Percentiles rank a stretch among this genome's conserved stretches.
Evolutionary conservation across 2,797 vertebrate genomes (phyloP).

Genomic region (Parauchenoglanis ngamensis): DNA sequence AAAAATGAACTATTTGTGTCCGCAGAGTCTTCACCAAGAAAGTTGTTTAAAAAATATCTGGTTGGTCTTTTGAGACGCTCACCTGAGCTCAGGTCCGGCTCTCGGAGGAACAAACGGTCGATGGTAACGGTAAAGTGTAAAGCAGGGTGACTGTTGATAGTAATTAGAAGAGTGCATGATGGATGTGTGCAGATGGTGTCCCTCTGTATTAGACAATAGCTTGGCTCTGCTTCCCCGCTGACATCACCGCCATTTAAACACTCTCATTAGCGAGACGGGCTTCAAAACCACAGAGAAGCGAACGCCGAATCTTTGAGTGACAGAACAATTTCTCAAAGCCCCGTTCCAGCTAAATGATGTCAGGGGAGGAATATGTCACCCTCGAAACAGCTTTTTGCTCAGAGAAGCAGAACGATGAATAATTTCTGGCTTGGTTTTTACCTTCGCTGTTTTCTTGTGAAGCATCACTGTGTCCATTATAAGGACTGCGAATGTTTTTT

Average conservation of each 20-base stretch:
- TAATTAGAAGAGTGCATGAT: slow-evolving; percentile 68
- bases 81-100: slow-evolving; percentile 14
- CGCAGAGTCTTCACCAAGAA: slow-evolving; percentile 1
- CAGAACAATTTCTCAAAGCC: slow-evolving; percentile 54
- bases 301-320: slow-evolving; percentile 40
- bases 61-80: slow-evolving; percentile 2
- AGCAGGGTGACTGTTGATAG: slow-evolving; percentile 44
- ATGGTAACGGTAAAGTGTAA: slow-evolving; percentile 10
- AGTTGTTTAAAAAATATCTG: slow-evolving; percentile 27
- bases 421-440: not conserved
- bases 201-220: slow-evolving; percentile 68
- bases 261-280: slow-evolving; percentile 58
- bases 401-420: not conserved
- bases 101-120: slow-evolving; percentile 15
- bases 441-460: not conserved
- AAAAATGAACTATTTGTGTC: slow-evolving; percentile 2
- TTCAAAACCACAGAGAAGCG: slow-evolving; percentile 61
- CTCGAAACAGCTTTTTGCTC: slow-evolving; percentile 2
- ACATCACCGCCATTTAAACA: slow-evolving; percentile 72
- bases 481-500: too few species aligned
- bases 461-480: not conserved
- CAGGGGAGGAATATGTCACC: slow-evolving; percentile 27
- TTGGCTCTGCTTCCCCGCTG: slow-evolving; percentile 74
- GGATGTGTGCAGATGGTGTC: slow-evolving; percentile 68
- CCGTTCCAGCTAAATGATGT: slow-evolving; percentile 27